phyloP scores from a whole-genome alignment of 1,140 invertebrate species.

The Arion vulgaris region DNA sequence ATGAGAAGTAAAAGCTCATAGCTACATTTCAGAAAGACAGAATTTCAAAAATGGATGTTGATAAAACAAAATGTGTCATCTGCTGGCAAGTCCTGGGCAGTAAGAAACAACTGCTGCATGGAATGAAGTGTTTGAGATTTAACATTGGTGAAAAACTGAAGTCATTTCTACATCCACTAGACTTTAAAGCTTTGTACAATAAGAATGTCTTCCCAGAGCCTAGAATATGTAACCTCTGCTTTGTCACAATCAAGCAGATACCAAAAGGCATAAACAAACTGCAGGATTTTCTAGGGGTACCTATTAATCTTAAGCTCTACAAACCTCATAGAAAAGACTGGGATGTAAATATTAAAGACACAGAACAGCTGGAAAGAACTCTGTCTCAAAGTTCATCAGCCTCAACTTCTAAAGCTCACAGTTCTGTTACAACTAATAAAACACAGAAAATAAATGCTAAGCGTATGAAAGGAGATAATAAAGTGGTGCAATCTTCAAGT shows the following conservation, averaged over 20 bases:
- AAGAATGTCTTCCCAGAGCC: constrained; percentile 14
- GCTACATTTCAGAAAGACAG: too few species aligned
- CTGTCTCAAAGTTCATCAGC: neutral
- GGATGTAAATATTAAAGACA: neutral
- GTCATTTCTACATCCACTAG: neutral
- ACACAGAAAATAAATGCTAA: neutral
- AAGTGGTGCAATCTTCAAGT: neutral
- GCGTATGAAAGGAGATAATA: neutral
- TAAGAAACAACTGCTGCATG: constrained; percentile 21
- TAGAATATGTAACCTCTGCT: constrained; percentile 18
- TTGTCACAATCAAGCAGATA: constrained; percentile 23
- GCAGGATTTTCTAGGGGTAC: neutral
- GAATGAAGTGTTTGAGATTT: constrained; percentile 5
- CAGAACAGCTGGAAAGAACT: neutral
- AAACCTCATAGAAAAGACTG: neutral
- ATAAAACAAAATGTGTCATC: constrained; percentile 23
- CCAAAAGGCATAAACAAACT: neutral
- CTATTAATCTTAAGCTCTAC: constrained; percentile 7
- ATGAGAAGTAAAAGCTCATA: too few species aligned
- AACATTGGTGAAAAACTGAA: neutral
- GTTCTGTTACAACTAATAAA: neutral
- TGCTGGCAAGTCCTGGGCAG: constrained; percentile 13
- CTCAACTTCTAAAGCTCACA: neutral
- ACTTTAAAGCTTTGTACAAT: constrained; percentile 22
- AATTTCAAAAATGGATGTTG: too few species aligned